A percentile compares a stretch with the other conserved stretches of the same genome.
Conservation (phyloP, 2,113 vertebrate species). For the Tylochromis polylepis region DNA sequence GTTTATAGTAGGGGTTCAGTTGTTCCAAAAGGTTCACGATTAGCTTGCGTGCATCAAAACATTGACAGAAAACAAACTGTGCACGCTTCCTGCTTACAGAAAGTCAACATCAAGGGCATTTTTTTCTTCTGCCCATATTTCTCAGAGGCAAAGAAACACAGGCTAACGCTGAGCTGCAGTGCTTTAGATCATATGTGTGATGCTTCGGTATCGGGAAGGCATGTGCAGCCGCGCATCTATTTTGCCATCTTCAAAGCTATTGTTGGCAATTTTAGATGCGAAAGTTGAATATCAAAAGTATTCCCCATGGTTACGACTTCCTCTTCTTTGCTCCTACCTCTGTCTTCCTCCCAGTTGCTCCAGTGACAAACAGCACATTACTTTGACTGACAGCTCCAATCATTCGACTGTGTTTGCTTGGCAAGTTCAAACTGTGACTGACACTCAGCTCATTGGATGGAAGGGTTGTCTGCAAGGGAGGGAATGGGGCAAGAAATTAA, state of each 20-base stretch:
- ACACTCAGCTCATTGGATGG: slow-evolving; percentile 59
- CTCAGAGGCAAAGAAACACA: neutral
- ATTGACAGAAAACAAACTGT: neutral
- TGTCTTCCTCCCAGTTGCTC: neutral
- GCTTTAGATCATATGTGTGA: neutral
- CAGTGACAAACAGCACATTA: slow-evolving; percentile 56
- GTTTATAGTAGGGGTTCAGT: neutral
- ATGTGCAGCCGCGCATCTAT: slow-evolving; percentile 26
- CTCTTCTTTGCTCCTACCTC: neutral
- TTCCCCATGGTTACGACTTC: slow-evolving; percentile 1
- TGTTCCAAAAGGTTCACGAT: neutral
- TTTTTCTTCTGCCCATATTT: neutral
- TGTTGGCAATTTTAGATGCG: slow-evolving; percentile 38
- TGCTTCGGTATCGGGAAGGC: slow-evolving; percentile 12
- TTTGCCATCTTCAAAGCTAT: slow-evolving; percentile 42
- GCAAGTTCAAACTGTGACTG: slow-evolving; percentile 68
- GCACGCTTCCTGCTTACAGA: neutral
- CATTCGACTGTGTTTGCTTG: slow-evolving; percentile 62
- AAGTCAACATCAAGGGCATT: neutral
- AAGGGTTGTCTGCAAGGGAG: slow-evolving; percentile 26
- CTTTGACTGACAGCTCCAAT: slow-evolving; percentile 70
- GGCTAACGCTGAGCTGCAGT: neutral
- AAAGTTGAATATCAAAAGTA: slow-evolving; percentile 17
- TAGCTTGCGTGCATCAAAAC: neutral
- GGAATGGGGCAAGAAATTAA: slow-evolving; percentile 55